Percentiles rank a stretch among this genome's conserved stretches.
Conservation (phyloP, 2,113 vertebrate species). For the Myrmecobius fasciatus region DNA sequence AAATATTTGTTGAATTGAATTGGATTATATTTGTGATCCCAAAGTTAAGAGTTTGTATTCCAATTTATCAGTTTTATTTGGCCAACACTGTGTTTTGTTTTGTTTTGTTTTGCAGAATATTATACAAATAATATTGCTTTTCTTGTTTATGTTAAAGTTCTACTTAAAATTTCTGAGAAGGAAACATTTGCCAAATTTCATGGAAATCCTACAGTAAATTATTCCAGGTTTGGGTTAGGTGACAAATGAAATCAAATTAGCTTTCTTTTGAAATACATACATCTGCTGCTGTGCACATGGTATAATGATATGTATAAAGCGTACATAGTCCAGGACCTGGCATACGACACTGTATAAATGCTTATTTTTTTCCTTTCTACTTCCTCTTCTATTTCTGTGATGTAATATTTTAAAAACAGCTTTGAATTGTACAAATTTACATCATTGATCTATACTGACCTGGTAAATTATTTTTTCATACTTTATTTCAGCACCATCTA, state of each 20-base stretch:
- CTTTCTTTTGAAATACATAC: neutral
- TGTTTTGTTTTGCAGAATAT: neutral
- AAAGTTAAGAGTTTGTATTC: neutral
- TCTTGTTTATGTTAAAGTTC: neutral
- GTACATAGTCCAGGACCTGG: neutral
- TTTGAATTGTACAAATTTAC: neutral
- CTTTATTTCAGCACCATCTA: neutral
- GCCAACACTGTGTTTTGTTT: neutral
- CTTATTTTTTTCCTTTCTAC: neutral
- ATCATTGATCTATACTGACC: neutral
- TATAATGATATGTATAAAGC: neutral
- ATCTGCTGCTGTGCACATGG: neutral
- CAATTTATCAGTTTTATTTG: neutral
- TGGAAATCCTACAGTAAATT: neutral
- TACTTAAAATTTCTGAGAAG: neutral
- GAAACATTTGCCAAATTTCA: neutral
- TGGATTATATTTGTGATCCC: neutral
- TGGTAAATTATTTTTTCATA: neutral
- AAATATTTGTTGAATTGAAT: neutral
- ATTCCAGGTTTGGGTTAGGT: neutral
- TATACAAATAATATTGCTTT: neutral
- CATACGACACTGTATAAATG: neutral
- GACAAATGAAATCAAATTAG: neutral
- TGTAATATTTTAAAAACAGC: neutral
- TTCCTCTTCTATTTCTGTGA: neutral